Evolutionary conservation across 2,888 invertebrate species (phyloP), one percentile per base, ranked within the genome.

Genomic region (Eristalis arbustorum): DNA sequence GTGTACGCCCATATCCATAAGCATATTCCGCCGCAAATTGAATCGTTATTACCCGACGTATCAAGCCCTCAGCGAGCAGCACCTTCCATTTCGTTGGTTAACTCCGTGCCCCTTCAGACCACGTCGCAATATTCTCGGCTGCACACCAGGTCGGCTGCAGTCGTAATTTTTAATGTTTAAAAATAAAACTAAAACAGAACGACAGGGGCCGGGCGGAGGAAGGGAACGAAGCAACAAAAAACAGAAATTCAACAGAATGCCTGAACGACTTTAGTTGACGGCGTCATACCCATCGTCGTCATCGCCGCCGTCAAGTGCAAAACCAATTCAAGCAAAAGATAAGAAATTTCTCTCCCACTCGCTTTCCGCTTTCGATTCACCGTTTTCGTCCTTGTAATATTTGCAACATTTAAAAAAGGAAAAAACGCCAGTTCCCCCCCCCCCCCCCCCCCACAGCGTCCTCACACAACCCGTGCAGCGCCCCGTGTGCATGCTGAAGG

Each of bases 371-470:
- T n/a, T n/a, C n/a, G 57, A 75, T 69, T 69, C 64, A 61, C 14
- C 25, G 25, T 25, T 59, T 13, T 31, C 71, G 80, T 56, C 69
- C 56, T 62, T 56, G 67, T 84, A 69, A 74, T 82, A 77, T 85
- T 74, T 74, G 85, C 82, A 85, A 77, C 82, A 81, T 73, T 85
- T 85, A 76, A 85, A 81, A n/a, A n/a, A n/a, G n/a, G n/a, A n/a
- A n/a, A n/a, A n/a, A 75, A 82, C 71, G 69, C 49, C 74, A 63
- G 66, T 77, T 74, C 64, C 68, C 57, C 31, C 1, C 31, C 57
- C 57, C n/a, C n/a, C n/a, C n/a, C n/a, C n/a, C n/a, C n/a, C n/a
- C n/a, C n/a, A n/a, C n/a, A n/a, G 25, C 3, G 25, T 25, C 25
- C 25, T 25, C 31, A 14, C 6, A n/a, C 59, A 69, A 25, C 28